Evolutionary conservation across 1,140 invertebrate species (phyloP), one percentile per base, ranked within the genome.

Genomic region (Manduca sexta): DNA sequence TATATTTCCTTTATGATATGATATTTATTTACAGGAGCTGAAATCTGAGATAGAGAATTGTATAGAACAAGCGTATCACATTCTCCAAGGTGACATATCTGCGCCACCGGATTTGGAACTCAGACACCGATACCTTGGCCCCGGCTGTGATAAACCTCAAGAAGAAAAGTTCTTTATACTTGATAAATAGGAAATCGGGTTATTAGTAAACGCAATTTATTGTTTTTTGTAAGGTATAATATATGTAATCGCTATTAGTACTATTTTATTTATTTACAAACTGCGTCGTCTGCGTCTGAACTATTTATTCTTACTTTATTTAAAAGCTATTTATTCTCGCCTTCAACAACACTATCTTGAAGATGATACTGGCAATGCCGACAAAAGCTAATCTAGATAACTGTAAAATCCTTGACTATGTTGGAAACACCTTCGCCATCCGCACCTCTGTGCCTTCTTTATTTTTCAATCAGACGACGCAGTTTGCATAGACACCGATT

Each of bases 81-180:
- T 86, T 18, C 73, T 87, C 45, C 72, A 78, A 53, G 77, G 71
- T 45, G 86, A 86, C 52, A 63, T 84, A 30, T 79, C 77, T 3
- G 77, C 84, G 10, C 86, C 86, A 11, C 74, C 78, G 39, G 86
- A 87, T 58, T 66, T 87, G 26, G 73, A 79, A 41, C 46, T 84
- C n/a, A 58, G 84, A 44, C 65, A 59, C 30, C 69, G 59, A 33
- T 83, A 85, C 53, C 77, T 85, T 38, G 79, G 82, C 41, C 73
- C 77, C 15, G 75, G 69, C 54, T 75, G 72, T 54, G 76, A 82
- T 33, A 85, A 79, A 64, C 60, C 82, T 26, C 77, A 71, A n/a
- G 58, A 75, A 64, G 81, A 84, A 50, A 65, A 73, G 52, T 83
- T 85, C 49, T 73, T 73, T 39, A 78, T 84, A 17, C 65, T 84